Evolutionary conservation across 1,140 invertebrate species (phyloP), one percentile per base, ranked within the genome.

Genomic region (Lutraria rhynchaena): DNA sequence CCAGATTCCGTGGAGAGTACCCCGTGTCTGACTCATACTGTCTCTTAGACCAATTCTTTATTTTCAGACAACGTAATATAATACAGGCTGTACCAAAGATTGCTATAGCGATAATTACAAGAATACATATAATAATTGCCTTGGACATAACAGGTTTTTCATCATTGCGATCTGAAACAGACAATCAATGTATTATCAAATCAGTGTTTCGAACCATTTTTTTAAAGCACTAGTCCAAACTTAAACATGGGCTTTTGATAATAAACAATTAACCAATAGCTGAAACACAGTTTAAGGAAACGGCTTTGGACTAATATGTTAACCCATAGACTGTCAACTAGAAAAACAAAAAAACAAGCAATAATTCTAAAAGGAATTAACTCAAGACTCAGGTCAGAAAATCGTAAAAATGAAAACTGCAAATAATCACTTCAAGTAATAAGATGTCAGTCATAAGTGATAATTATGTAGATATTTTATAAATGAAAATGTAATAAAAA

Each of bases 121-220:
- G 29, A 19, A 77, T 65, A 24, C 75, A 46, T 7, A 77, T 51
- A 4, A 77, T 63, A 31, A 77, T 13, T 3, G 31, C 61, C 27
- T 31, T 11, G 3, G 75, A 77, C 0, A 77, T 24, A 22, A 49
- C 37, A 22, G 51, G 9, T 29, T 24, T 11, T 22, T 60, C 57
- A 22, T 60, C 73, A 13, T 46, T 35, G 46, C 46, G 55, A 33
- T 75, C 58, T 75, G 60, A 33, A 37, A 63, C n/a, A n/a, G n/a
- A n/a, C n/a, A n/a, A n/a, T n/a, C n/a, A n/a, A n/a, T n/a, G n/a
- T n/a, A n/a, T n/a, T n/a, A n/a, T n/a, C n/a, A n/a, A n/a, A n/a
- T n/a, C n/a, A n/a, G n/a, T n/a, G n/a, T n/a, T n/a, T n/a, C n/a
- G n/a, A n/a, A n/a, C n/a, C n/a, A n/a, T n/a, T n/a, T n/a, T n/a